Base-by-base conservation (phyloP, 2,113 vertebrate species). In the Cichladusa arquata region DNA sequence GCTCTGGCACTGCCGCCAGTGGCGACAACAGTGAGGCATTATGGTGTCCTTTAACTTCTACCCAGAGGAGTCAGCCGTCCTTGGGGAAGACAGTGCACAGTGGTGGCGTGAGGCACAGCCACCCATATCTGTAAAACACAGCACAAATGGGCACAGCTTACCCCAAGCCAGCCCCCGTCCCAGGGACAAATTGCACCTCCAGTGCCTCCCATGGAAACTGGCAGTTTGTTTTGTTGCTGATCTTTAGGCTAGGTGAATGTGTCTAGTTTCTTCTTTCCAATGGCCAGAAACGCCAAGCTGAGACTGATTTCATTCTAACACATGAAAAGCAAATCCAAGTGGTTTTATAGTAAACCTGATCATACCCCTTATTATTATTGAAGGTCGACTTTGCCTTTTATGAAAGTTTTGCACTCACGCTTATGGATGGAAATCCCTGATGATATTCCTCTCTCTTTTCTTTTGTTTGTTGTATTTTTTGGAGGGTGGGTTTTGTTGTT, bases 151-250 rank as follows among this genome's bases (percentile, higher is more conserved):
- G 51, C 28, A 29, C 26, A 42, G 18, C 3, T 56, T 19, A 19
- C 13, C 11, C 20, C 22, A 12, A 12, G 14, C 10, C n/a, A 47
- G 15, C 45, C 47, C 8, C 1, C 2, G 5, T 58, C 8, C 20
- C 2, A 1, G 13, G 38, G 47, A 7, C 38, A 48, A 4, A 29
- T 5, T 2, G 3, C 11, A 19, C 8, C 15, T 28, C 4, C 9
- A 5, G 0, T 65, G 24, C 7, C 11, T 90, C 34, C 31, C 19
- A 1, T 6, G 17, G 16, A 29, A 47, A 51, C 29, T 5, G 33
- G 8, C 14, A 23, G 28, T n/a, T 22, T 2, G 1, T 34, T 76
- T 67, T 51, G 31, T 48, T 70, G 23, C 76, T 56, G 51, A 11
- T 53, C 22, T 76, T 74, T 61, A 69, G 31, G 18, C 8, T 24